Evolutionary conservation across 2,888 invertebrate species (phyloP).

Genomic region (Resseliella maxima): DNA sequence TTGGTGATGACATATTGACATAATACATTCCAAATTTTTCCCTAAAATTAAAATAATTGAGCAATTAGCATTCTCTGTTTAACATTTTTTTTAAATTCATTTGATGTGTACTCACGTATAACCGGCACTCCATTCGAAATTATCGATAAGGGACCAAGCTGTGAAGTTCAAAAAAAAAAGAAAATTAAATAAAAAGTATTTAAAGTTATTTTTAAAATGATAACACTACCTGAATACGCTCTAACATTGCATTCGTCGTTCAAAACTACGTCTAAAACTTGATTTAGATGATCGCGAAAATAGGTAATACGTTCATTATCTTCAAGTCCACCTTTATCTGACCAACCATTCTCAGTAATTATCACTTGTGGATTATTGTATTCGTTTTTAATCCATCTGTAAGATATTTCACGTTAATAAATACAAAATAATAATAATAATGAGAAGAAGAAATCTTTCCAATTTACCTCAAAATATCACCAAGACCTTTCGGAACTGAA

Average conservation of each 20-base stretch:
- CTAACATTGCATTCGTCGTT: conserved; percentile 63
- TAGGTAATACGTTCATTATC: conserved; percentile 65
- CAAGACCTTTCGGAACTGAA: conserved; percentile 63
- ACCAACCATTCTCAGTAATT: conserved; percentile 74
- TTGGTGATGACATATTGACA: conserved; percentile 72
- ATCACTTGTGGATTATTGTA: conserved; percentile 71
- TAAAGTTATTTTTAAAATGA: too few relatives aligned
- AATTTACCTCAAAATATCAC: conserved; percentile 59
- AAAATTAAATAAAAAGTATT: neutral
- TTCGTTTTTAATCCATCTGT: conserved; percentile 69
- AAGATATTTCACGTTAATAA: neutral
- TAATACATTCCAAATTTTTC: conserved; percentile 74
- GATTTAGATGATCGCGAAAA: conserved; percentile 63
- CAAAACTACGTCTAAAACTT: conserved; percentile 62
- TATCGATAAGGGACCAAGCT: conserved; percentile 64
- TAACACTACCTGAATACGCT: conserved; percentile 60
- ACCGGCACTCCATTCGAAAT: conserved; percentile 64
- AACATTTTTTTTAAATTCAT: neutral
- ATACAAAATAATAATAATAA: neutral
- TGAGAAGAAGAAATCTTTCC: neutral
- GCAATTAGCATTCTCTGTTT: neutral
- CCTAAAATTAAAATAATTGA: conserved; percentile 65
- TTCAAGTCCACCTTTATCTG: conserved; percentile 67
- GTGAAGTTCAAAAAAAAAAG: neutral
- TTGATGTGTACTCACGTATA: conserved; percentile 62